Evolutionary conservation across 2,113 vertebrate genomes (phyloP), one percentile per base, ranked within the genome.

Genomic region (Trinectes maculatus): DNA sequence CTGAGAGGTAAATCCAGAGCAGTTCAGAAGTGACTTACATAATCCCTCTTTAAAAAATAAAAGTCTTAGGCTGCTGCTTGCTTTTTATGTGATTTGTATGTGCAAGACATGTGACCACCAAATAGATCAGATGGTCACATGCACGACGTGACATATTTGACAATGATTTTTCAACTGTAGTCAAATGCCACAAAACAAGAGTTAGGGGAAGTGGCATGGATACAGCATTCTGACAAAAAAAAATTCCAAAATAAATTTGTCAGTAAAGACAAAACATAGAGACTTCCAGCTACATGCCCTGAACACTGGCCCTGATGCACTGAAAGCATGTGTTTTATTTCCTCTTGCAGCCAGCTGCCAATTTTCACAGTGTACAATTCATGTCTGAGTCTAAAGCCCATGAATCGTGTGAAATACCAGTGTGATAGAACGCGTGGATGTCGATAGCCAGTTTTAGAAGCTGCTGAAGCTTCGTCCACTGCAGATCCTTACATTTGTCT

Each of bases 1-100:
- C 85, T 86, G 83, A 84, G 86, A 81, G 67, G 49, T 54, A 68
- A 77, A 74, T 77, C 21, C 54, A 57, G 60, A 85, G 67, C 60
- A 69, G 58, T 29, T 71, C 61, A 72, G 58, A 77, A 46, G 57
- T 0, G 7, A 46, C 47, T 56, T 52, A 37, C 10, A 51, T 40
- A 24, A 74, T 54, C 33, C n/a, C 18, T 49, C 34, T 25, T 51
- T 3, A 36, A 7, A 40, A 22, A 49, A 16, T 0, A 11, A 19
- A 44, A 16, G 70, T 51, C 53, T 44, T 24, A 55, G 74, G 69
- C 79, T 79, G 75, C 78, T 33, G 3, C 24, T 37, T 6, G 48
- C 8, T 31, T 31, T 34, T 13, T 33, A 18, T 63, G 37, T 34
- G 57, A 55, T 31, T n/a, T 22, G 21, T 29, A 15, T 2, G 21